Percentiles rank a stretch among this genome's conserved stretches.
phyloP scores from a whole-genome alignment of 2,888 invertebrate species.

The Drosophila suboccidentalis region DNA sequence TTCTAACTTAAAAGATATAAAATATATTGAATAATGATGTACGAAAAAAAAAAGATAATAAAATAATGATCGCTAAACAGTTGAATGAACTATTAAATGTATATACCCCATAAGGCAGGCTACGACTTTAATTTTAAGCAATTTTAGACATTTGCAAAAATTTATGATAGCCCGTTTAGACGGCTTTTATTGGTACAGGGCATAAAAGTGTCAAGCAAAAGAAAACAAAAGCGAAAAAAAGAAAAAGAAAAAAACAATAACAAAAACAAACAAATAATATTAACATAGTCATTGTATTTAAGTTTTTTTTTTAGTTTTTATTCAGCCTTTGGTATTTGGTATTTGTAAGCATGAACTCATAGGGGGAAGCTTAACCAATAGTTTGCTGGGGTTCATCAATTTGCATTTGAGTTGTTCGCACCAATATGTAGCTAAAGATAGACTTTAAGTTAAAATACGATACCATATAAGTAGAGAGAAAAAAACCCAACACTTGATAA shows the following conservation, averaged over 20 bases:
- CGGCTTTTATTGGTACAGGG: constrained; percentile 19
- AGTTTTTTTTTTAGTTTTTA: neutral
- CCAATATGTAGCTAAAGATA: neutral
- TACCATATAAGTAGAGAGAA: neutral
- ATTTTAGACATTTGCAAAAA: constrained; percentile 21
- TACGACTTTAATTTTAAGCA: neutral
- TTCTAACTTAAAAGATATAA: neutral
- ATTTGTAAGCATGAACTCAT: constrained; percentile 22
- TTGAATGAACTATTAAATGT: neutral
- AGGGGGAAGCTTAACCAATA: constrained; percentile 29
- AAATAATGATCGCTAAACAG: neutral
- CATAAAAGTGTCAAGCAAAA: constrained; percentile 33
- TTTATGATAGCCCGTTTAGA: constrained; percentile 20
- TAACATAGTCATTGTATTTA: constrained; percentile 18
- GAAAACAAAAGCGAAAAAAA: constrained; percentile 28
- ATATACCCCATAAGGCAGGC: constrained; percentile 3
- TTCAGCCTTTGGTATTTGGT: constrained; percentile 13
- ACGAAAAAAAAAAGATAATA: neutral
- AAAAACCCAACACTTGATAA: constrained; percentile 26
- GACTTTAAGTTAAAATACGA: constrained; percentile 1
- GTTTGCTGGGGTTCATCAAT: constrained; percentile 31
- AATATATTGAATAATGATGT: neutral
- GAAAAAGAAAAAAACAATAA: constrained; percentile 14
- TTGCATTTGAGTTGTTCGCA: constrained; percentile 46
- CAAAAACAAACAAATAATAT: constrained; percentile 19